A percentile compares a stretch with the other conserved stretches of the same genome.
These are phyloP conservation scores for Drosophila testacea DNA, from an alignment of 2,888 invertebrate species.

Conservation along the genomic window DNA sequence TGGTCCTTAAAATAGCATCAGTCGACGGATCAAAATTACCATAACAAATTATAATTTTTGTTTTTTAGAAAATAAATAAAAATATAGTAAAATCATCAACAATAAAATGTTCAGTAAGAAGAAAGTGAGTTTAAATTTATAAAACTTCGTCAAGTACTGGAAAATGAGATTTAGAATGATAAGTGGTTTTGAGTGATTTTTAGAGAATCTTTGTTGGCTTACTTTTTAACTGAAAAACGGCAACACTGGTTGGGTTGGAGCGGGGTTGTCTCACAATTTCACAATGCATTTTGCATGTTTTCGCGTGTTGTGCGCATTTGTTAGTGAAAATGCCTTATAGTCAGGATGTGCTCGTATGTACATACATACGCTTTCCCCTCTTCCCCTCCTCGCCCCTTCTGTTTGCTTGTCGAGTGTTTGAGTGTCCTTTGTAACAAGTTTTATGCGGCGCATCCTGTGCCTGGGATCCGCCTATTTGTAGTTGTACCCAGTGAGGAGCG, in stretches of 20 bases:
- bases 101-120: no score
- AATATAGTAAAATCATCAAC: no score
- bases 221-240: no score
- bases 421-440: constrained; percentile 72
- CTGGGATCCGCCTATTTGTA: constrained; percentile 43
- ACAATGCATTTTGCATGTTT: constrained; percentile 78
- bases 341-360: constrained; percentile 45
- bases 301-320: constrained; percentile 71
- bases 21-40: no score
- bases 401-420: constrained; percentile 23
- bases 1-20: no score
- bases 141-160: no score
- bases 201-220: no score
- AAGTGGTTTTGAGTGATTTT: no score
- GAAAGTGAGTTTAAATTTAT: no score
- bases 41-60: no score
- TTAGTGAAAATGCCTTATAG: constrained; percentile 46
- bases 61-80: no score
- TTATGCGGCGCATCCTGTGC: constrained; percentile 66
- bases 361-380: not conserved
- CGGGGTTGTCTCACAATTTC: constrained; percentile 17
- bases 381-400: not conserved
- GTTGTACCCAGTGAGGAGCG: constrained; percentile 28
- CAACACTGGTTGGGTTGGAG: not conserved
- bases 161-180: no score